These are phyloP conservation scores for Porites evermanni DNA, from an alignment of 92 coral and sea anemone genomes.

Conservation along the genomic window DNA sequence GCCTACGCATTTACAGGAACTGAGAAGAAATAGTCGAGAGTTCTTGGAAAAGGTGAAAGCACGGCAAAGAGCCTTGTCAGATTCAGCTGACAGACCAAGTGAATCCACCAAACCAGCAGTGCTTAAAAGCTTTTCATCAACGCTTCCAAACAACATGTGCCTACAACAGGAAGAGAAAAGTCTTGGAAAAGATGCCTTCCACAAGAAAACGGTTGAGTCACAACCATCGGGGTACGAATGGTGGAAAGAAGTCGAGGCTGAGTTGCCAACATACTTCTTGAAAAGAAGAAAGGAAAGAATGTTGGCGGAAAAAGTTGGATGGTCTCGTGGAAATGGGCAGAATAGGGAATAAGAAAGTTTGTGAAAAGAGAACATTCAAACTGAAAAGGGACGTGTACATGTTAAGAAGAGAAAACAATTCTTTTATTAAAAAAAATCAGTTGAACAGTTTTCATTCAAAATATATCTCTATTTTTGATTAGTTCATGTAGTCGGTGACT, in stretches of 20 bases:
- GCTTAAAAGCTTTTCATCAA: not conserved
- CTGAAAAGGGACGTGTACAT: too few species aligned
- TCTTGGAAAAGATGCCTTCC: not conserved
- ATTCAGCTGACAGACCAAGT: not conserved
- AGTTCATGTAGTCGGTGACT: too few species aligned
- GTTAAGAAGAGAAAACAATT: too few species aligned
- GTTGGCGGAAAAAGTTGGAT: not conserved
- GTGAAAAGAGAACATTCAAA: not conserved
- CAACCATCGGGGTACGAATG: not conserved
- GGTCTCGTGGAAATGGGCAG: not conserved
- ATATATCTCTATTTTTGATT: too few species aligned
- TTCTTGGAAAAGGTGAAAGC: not conserved
- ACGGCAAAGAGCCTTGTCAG: too few species aligned
- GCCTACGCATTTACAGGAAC: not conserved
- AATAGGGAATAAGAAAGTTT: not conserved
- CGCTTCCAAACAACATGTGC: not conserved
- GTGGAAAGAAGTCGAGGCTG: not conserved
- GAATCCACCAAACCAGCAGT: not conserved
- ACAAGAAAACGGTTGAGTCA: not conserved
- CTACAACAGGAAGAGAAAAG: not conserved
- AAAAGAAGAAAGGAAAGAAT: not conserved
- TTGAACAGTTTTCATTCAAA: too few species aligned
- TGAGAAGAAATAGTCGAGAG: not conserved
- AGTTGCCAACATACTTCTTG: not conserved
- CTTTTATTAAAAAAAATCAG: too few species aligned